These are phyloP conservation scores for Euzophera pinguis DNA, from an alignment of 2,888 invertebrate genomes.

Conservation along the genomic window DNA sequence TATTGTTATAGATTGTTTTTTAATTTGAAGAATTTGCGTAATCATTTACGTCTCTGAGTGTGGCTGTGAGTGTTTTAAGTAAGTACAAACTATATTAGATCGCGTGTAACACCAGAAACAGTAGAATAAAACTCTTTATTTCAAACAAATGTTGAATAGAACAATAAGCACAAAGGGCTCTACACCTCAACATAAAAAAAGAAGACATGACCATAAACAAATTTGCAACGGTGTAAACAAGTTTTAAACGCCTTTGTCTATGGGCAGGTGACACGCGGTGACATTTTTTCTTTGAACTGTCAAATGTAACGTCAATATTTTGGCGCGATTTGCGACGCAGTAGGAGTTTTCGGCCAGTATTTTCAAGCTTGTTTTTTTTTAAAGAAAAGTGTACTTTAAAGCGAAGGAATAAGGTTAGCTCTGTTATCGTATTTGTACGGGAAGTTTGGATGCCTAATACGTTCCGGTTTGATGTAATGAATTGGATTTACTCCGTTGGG, in stretches of 20 bases:
- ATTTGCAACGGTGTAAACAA: conserved; percentile 54
- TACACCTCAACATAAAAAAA: conserved; percentile 14
- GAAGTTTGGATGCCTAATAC: conserved; percentile 46
- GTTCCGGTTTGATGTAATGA: conserved; percentile 55
- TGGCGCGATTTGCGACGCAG: conserved; percentile 73
- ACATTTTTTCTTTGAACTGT: conserved; percentile 48
- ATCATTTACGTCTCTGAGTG: no score
- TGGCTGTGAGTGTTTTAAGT: no score
- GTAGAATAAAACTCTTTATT: conserved; percentile 20
- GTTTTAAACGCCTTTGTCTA: conserved; percentile 26
- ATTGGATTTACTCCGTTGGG: conserved; percentile 51
- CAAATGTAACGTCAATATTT: conserved; percentile 66
- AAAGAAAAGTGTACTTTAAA: conserved; percentile 9
- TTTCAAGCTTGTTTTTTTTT: background rate
- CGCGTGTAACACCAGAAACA: conserved; percentile 18
- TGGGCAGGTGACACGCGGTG: conserved; percentile 47
- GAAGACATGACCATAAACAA: conserved; percentile 30
- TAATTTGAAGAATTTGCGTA: no score
- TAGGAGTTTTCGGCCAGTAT: conserved; percentile 34
- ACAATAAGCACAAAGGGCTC: conserved; percentile 22
- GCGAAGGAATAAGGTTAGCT: conserved; percentile 21
- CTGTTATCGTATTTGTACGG: conserved; percentile 14
- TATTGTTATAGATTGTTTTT: no score
- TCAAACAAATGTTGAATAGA: conserved; percentile 14
- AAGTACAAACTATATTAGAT: no score